phyloP scores from a whole-genome alignment of 2,113 vertebrate genomes.

The Grallaria varia region DNA sequence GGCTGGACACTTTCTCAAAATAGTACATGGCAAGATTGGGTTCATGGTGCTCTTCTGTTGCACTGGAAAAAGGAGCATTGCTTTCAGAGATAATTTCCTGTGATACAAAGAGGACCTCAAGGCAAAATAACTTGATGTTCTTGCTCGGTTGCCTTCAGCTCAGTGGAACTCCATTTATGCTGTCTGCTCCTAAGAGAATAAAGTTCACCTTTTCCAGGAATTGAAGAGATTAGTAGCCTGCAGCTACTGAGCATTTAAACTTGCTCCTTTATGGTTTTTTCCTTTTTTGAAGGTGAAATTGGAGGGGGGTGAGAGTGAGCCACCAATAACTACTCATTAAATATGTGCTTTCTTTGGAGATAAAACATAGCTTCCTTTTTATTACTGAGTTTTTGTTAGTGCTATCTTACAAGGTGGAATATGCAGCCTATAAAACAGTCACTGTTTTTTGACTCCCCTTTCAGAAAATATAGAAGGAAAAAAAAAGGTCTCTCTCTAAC shows the following conservation, averaged over 20 bases:
- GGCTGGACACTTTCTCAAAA: constrained; percentile 26
- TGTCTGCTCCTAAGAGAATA: constrained; percentile 41
- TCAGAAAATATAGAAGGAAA: constrained; percentile 33
- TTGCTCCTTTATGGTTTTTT: constrained; percentile 29
- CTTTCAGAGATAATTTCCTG: constrained; percentile 30
- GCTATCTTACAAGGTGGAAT: constrained; percentile 42
- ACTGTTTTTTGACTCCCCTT: constrained; percentile 55
- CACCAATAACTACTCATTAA: not conserved
- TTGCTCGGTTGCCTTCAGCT: constrained; percentile 37
- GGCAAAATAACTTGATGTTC: constrained; percentile 44
- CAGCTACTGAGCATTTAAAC: constrained; percentile 59
- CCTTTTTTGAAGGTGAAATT: constrained; percentile 32
- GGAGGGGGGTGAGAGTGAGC: not conserved
- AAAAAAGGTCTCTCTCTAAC: constrained; percentile 50
- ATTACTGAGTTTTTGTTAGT: constrained; percentile 59
- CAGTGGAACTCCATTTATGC: constrained; percentile 24
- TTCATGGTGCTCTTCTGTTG: not conserved
- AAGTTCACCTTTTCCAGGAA: constrained; percentile 63
- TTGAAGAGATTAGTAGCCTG: constrained; percentile 56
- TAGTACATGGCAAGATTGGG: not conserved
- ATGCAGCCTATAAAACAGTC: constrained; percentile 46
- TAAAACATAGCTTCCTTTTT: constrained; percentile 43
- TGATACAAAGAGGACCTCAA: constrained; percentile 38
- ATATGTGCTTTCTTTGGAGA: constrained; percentile 24
- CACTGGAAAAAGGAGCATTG: not conserved